Base-by-base conservation (phyloP, 2,113 vertebrate species). In the Cynopterus brachyotis region DNA sequence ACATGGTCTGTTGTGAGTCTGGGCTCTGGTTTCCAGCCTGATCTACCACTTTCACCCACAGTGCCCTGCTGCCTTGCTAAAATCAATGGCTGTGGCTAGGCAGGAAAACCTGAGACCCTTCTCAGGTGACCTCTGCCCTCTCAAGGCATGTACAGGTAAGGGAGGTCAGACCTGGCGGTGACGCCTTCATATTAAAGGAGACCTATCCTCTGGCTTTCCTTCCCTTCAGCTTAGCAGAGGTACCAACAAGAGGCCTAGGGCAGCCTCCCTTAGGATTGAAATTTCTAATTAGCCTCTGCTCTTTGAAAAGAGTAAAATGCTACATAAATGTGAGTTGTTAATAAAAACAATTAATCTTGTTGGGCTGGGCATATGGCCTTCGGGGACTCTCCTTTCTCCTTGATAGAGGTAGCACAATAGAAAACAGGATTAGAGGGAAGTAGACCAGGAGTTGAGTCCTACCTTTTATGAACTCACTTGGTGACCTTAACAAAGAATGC, bases 281-380 rank as follows among this genome's bases (percentile, higher is more conserved):
- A 5, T 87, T 83, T 78, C 76, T 91, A 62, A 90, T 87, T 57
- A 60, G 22, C 76, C 57, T 78, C 66, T 79, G 47, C 42, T 78
- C 78, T 89, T 37, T 42, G 50, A 82, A 87, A 67, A 89, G 78
- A 91, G 35, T 66, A 78, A 89, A 83, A 72, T 94, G 67, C 15
- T 59, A 67, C 50, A 47, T 16, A 66, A 89, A 79, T 62, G 2
- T 17, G 57, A 90, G 57, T 60, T 60, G 59, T 78, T 89, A 89
- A 81, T 89, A 73, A 90, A 82, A 94, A 75, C 72, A 75, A 57
- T 83, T 67, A 30, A 90, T 79, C 53, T 89, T 76, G 24, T 24
- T 66, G 79, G 37, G 37, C 47, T 35, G 62, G 24, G 26, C 60
- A 20, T 50, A 40, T 47, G 53, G 32, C 30, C 0, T 0, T 24